Percentiles rank a stretch among this genome's conserved stretches.
Evolutionary conservation across 2,113 vertebrate genomes (phyloP).

Genomic region (Esox niger): DNA sequence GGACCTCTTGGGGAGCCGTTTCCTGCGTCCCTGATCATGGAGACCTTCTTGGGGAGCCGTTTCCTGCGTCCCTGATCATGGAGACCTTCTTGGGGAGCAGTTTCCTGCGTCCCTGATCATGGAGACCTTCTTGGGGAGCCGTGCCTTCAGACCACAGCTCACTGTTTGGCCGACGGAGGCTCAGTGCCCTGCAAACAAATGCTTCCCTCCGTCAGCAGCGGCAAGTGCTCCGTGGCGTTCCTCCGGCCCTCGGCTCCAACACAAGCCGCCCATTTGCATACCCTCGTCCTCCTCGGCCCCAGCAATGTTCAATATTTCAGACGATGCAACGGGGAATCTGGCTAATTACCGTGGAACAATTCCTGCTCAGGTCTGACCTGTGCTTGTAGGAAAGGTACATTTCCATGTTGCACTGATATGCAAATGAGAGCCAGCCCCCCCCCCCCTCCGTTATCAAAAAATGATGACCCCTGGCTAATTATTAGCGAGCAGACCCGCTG

Average conservation of each 20-base stretch:
- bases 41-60: neutral
- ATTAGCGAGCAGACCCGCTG: slow-evolving; percentile 42
- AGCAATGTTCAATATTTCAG: slow-evolving; percentile 55
- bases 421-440: slow-evolving; percentile 57
- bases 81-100: neutral
- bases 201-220: neutral
- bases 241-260: neutral
- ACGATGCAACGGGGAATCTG: slow-evolving; percentile 46
- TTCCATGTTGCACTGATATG: slow-evolving; percentile 56
- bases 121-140: neutral
- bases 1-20: no score
- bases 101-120: neutral
- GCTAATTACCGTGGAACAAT: slow-evolving; percentile 59
- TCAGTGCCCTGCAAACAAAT: slow-evolving; percentile 23
- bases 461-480: slow-evolving; percentile 68
- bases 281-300: slow-evolving; percentile 10
- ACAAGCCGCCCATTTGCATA: slow-evolving; percentile 19
- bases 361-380: slow-evolving; percentile 48
- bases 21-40: no score
- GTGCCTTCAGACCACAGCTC: neutral
- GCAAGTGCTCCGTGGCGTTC: neutral
- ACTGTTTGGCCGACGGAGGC: slow-evolving; percentile 16
- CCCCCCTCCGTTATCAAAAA: slow-evolving; percentile 57
- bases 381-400: slow-evolving; percentile 42
- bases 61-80: no score